phyloP scores from a whole-genome alignment of 2,888 invertebrate species.

The Lithophane ornitopus region DNA sequence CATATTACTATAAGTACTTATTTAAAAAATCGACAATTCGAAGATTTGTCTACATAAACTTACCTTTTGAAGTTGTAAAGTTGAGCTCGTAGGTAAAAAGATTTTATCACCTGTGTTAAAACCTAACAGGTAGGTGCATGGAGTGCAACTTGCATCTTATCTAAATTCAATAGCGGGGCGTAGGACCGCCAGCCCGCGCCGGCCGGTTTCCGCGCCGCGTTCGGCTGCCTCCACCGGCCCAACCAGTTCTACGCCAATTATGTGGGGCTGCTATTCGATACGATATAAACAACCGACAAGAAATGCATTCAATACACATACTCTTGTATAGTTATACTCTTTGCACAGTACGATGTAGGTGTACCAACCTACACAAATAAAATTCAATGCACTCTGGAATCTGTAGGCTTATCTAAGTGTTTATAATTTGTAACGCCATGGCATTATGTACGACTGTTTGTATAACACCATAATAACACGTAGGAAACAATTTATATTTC shows the following conservation, averaged over 20 bases:
- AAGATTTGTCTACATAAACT: background rate
- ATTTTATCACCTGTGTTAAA: conserved; percentile 31
- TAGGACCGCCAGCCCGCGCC: conserved; percentile 65
- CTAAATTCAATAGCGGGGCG: conserved; percentile 76
- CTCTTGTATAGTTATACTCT: too few relatives aligned
- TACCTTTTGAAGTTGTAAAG: conserved; percentile 1
- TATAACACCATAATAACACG: background rate
- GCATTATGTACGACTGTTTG: conserved; percentile 14
- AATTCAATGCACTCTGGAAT: conserved; percentile 56
- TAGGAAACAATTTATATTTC: conserved; percentile 29
- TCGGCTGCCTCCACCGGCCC: conserved; percentile 61
- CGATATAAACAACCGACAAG: conserved; percentile 74
- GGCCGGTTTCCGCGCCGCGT: conserved; percentile 76
- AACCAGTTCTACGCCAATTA: conserved; percentile 76
- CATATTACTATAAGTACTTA: background rate
- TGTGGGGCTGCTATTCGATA: conserved; percentile 72
- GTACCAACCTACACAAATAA: conserved; percentile 61
- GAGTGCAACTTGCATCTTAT: conserved; percentile 73
- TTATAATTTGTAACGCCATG: conserved; percentile 51
- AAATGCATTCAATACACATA: conserved; percentile 72
- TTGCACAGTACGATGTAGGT: conserved; percentile 48
- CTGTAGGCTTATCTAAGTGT: conserved; percentile 40
- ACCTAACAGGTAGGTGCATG: conserved; percentile 38
- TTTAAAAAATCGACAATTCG: background rate
- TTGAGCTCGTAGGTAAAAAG: background rate